A percentile compares a stretch with the other conserved stretches of the same genome.
phyloP scores from a whole-genome alignment of 2,888 invertebrate genomes.

The Dascillus cervinus region DNA sequence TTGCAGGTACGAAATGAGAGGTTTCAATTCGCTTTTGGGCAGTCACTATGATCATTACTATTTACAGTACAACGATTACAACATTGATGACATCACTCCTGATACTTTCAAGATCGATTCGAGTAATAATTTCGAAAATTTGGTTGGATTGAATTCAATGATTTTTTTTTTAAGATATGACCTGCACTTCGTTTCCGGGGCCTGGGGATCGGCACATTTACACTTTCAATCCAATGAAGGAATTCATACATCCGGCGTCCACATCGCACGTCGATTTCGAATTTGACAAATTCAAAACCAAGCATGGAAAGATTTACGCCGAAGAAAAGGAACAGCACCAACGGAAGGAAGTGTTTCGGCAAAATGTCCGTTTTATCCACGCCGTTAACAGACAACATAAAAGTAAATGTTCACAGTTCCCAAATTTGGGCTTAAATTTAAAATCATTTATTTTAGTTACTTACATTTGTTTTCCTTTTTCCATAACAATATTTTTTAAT shows the following conservation, averaged over 20 bases:
- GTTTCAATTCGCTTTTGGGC: slow-evolving; percentile 84
- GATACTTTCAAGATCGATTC: slow-evolving; percentile 60
- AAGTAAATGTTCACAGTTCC: too few species aligned
- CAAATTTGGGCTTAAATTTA: too few species aligned
- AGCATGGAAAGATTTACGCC: slow-evolving; percentile 63
- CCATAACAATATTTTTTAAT: too few species aligned
- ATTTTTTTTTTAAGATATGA: slow-evolving; percentile 46
- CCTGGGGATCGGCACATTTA: slow-evolving; percentile 70
- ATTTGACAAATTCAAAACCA: slow-evolving; percentile 66
- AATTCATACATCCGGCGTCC: slow-evolving; percentile 68
- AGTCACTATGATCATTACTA: slow-evolving; percentile 96
- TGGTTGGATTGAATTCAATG: not conserved
- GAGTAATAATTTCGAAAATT: slow-evolving; percentile 41
- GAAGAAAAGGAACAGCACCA: slow-evolving; percentile 57
- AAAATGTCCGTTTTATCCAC: slow-evolving; percentile 65
- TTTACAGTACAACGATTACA: slow-evolving; percentile 66
- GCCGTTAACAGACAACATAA: slow-evolving; percentile 34
- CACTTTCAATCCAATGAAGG: slow-evolving; percentile 89
- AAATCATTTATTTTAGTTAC: too few species aligned
- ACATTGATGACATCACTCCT: slow-evolving; percentile 58
- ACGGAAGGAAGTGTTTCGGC: slow-evolving; percentile 73
- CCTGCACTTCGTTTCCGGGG: slow-evolving; percentile 77
- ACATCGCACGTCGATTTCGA: slow-evolving; percentile 65
- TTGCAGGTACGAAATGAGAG: slow-evolving; percentile 80
- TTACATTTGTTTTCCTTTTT: too few species aligned